Evolutionary conservation across 2,888 invertebrate species (phyloP).

Genomic region (Plemyria rubiginata): DNA sequence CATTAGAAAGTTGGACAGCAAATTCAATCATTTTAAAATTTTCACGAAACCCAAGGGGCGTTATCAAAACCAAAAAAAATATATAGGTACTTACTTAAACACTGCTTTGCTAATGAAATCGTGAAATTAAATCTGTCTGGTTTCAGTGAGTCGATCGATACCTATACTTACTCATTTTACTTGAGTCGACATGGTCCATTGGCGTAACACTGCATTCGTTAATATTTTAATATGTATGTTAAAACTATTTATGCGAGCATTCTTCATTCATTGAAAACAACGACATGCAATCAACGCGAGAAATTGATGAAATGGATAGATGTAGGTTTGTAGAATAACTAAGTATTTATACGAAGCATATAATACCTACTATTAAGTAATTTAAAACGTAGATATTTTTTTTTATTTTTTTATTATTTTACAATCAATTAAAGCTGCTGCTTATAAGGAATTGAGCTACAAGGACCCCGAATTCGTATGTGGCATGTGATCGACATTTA

Average conservation of each 20-base stretch:
- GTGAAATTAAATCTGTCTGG: slow-evolving; percentile 18
- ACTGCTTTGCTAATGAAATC: slow-evolving; percentile 36
- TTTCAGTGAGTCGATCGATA: slow-evolving; percentile 4
- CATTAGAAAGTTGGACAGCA: slow-evolving; percentile 39
- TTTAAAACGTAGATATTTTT: neutral
- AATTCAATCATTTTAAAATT: slow-evolving; percentile 39
- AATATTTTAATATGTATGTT: slow-evolving; percentile 16
- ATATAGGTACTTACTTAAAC: no score
- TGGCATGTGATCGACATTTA: no score
- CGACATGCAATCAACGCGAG: slow-evolving; percentile 17
- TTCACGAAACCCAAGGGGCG: slow-evolving; percentile 25
- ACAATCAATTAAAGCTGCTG: neutral
- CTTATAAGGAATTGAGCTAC: no score
- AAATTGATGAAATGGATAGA: slow-evolving; percentile 12
- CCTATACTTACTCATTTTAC: neutral
- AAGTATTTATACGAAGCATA: no score
- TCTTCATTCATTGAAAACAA: slow-evolving; percentile 9
- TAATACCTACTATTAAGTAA: no score
- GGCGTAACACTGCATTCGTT: slow-evolving; percentile 15
- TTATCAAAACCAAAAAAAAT: no score
- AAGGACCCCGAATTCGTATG: no score
- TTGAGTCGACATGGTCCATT: slow-evolving; percentile 16
- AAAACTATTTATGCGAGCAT: slow-evolving; percentile 16
- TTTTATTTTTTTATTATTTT: no score
- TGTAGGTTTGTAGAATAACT: neutral